phyloP scores from a whole-genome alignment of 2,797 vertebrate species.

The Coregonus sp. region DNA sequence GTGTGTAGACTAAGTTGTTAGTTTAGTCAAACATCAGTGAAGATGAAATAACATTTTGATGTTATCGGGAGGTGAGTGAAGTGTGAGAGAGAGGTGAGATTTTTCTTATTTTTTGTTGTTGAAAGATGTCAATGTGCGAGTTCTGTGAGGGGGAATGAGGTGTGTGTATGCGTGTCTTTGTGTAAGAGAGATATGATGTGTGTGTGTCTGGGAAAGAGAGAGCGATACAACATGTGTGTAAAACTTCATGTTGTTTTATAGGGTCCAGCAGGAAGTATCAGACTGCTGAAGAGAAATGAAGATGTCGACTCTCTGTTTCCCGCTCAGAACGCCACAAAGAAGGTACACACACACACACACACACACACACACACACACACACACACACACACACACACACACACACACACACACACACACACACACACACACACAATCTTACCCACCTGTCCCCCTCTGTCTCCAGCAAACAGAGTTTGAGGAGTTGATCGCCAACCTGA shows the following conservation, averaged over 20 bases:
- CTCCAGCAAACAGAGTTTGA: slow-evolving; percentile 82
- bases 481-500: slow-evolving; percentile 87
- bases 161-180: no score
- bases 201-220: no score
- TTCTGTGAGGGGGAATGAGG: neutral
- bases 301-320: slow-evolving; percentile 63
- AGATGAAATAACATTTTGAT: no score
- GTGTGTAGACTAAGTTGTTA: neutral
- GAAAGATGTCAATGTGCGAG: neutral
- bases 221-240: neutral
- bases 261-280: slow-evolving; percentile 77
- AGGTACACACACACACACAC: slow-evolving; percentile 54
- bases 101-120: no score
- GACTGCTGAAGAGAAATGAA: slow-evolving; percentile 90
- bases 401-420: no score
- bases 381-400: no score
- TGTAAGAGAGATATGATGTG: no score
- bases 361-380: neutral
- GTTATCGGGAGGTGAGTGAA: no score
- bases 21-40: no score
- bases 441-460: neutral
- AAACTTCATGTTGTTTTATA: slow-evolving; percentile 52
- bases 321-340: slow-evolving; percentile 54
- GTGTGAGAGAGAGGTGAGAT: no score
- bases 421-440: neutral